These are phyloP conservation scores for Diadema setosum DNA, from an alignment of 35 echinoderm and acorn worm genomes.

Conservation along the genomic window DNA sequence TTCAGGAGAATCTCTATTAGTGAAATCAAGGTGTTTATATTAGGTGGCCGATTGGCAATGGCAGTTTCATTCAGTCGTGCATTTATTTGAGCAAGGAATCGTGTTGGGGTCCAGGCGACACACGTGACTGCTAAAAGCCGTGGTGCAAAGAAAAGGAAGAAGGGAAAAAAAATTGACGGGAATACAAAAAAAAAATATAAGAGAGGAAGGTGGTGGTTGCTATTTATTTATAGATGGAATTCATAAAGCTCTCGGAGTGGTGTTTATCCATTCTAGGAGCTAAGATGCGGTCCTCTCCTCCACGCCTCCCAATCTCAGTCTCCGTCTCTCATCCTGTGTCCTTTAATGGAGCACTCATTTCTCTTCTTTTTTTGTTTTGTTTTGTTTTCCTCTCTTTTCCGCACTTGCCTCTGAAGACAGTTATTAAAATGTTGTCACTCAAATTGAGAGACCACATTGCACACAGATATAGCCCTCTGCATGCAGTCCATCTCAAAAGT, in stretches of 20 bases:
- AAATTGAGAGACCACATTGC: no score
- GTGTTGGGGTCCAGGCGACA: background rate
- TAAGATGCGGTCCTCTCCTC: background rate
- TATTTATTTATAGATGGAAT: slow-evolving; percentile 31
- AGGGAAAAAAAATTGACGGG: background rate
- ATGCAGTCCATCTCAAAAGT: no score
- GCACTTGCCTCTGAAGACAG: background rate
- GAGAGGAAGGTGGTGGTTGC: background rate
- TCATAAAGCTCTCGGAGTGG: slow-evolving; percentile 2
- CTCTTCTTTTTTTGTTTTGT: background rate
- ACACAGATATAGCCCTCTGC: no score
- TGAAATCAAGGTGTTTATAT: background rate
- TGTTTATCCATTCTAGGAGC: background rate
- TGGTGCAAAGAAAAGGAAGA: background rate
- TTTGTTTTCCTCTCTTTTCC: background rate
- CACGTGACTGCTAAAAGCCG: background rate
- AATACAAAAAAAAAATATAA: no score
- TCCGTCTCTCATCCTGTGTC: background rate
- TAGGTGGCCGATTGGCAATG: background rate
- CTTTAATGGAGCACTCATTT: background rate
- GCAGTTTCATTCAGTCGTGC: slow-evolving; percentile 10
- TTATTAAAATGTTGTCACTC: no score
- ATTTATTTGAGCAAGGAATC: slow-evolving; percentile 8
- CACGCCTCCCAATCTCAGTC: background rate
- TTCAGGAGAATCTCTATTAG: no score